Base-by-base conservation (phyloP, 2,113 vertebrate species). In the Microtus montanus region DNA sequence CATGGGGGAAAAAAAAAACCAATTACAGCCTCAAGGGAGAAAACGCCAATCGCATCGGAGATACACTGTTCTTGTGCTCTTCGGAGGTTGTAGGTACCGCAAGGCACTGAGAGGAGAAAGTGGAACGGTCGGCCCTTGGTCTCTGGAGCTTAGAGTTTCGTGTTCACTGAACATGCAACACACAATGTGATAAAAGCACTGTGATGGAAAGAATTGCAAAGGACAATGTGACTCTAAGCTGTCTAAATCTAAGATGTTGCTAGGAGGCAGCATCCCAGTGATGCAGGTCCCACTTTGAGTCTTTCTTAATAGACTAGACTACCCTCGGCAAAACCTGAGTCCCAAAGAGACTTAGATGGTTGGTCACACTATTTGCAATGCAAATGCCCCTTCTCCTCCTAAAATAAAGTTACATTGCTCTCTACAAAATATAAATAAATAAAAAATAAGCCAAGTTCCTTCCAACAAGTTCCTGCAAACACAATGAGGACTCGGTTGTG, bases 91-190 rank as follows among this genome's bases (percentile, higher is more conserved):
- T 61, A 88, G 78, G 52, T 9, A 82, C 26, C 58, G n/a, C 35
- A 93, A 96, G 44, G 24, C 71, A 47, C 22, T 70, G 1, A 15
- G 47, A 97, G 75, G 47, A 87, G 61, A 87, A 84, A 96, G 85
- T 80, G 52, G 44, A 91, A 73, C 38, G 83, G 91, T 47, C 15
- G 89, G 91, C 41, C 15, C 49, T 91, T 85, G 22, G 89, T 89
- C 95, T 95, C 68, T 9, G 63, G n/a, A 93, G 74, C 83, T 66
- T 49, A 30, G 79, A 78, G 49, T 41, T 92, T 91, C 44, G 44
- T 93, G 58, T 71, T 35, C 87, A 93, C 44, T 64, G 47, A 95
- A 30, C 12, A 84, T 85, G 91, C 52, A 94, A 74, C 44, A 74
- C 44, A 68, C 66, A 64, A 44, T 64, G 13, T 88, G 73, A 90